Conservation (phyloP, 1,140 invertebrate genomes). For the Trichomalopsis sarcophagae region DNA sequence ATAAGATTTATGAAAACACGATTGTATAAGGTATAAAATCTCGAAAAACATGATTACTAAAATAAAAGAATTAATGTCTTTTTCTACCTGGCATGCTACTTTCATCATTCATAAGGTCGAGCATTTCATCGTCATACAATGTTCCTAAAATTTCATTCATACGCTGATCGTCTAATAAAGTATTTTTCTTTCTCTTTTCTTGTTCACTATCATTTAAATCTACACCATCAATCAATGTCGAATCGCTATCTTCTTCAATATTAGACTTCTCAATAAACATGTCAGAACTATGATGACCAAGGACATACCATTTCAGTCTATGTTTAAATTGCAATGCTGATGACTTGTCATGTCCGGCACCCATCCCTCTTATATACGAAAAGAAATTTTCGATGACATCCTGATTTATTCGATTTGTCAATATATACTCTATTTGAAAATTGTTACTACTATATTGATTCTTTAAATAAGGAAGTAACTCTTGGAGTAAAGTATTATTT, state of each 20-base stretch:
- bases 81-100: no score
- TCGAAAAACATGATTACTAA: no score
- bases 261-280: not conserved
- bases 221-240: not conserved
- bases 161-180: no score
- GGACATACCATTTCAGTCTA: conserved; percentile 3
- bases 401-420: not conserved
- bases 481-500: not conserved
- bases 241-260: not conserved
- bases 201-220: not conserved
- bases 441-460: not conserved
- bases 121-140: no score
- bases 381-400: conserved; percentile 1
- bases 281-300: conserved; percentile 39
- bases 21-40: no score
- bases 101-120: no score
- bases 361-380: conserved; percentile 5
- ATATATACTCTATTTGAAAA: not conserved
- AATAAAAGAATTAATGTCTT: no score
- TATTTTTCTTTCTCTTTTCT: no score
- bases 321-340: no score
- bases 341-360: no score
- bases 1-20: no score
- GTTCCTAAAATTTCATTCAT: no score
- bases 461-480: not conserved